Conservation (phyloP, 2,113 vertebrate genomes). For the Oophaga pumilio region DNA sequence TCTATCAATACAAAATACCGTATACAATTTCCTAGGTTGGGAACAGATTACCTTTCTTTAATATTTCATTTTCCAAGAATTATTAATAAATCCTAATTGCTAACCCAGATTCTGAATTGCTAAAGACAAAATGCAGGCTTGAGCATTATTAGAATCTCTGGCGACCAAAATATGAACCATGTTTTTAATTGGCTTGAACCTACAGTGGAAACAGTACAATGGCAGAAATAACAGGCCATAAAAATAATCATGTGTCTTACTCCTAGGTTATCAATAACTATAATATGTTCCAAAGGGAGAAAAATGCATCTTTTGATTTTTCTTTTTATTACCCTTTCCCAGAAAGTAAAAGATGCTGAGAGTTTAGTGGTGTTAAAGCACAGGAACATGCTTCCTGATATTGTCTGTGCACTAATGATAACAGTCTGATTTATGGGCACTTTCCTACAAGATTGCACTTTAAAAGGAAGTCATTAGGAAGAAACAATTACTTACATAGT, state of each 20-base stretch:
- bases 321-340: slow-evolving; percentile 44
- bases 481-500: slow-evolving; percentile 50
- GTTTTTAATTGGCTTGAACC: slow-evolving; percentile 31
- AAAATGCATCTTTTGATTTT: slow-evolving; percentile 20
- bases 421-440: slow-evolving; percentile 37
- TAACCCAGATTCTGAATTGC: neutral
- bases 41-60: neutral
- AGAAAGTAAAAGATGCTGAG: slow-evolving; percentile 25
- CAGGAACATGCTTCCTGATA: slow-evolving; percentile 8
- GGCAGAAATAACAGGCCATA: slow-evolving; percentile 30
- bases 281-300: slow-evolving; percentile 46
- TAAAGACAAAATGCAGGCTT: neutral
- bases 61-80: neutral
- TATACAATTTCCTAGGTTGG: neutral
- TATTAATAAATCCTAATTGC: neutral
- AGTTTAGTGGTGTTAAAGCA: slow-evolving; percentile 4
- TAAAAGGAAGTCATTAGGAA: slow-evolving; percentile 50
- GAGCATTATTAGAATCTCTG: slow-evolving; percentile 5
- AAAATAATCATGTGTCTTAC: slow-evolving; percentile 10
- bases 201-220: slow-evolving; percentile 1
- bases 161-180: slow-evolving; percentile 34
- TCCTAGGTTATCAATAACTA: slow-evolving; percentile 42
- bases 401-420: slow-evolving; percentile 35
- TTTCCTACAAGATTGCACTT: slow-evolving; percentile 44
- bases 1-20: neutral